phyloP scores from a whole-genome alignment of 2,113 vertebrate genomes.

The Gobius niger region DNA sequence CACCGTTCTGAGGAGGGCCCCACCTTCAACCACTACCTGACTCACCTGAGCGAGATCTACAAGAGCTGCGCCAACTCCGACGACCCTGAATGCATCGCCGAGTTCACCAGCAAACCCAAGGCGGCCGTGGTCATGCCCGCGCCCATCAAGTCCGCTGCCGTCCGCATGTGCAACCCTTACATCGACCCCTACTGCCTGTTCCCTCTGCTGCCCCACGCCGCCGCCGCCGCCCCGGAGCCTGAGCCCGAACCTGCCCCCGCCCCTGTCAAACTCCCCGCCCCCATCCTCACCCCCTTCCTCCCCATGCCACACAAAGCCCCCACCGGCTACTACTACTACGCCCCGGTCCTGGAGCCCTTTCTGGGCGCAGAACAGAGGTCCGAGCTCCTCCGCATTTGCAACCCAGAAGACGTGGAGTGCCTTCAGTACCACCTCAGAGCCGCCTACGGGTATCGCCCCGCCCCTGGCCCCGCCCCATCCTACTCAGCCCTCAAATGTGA shows the following conservation, averaged over 20 bases:
- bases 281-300: constrained; percentile 62
- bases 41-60: constrained; percentile 77
- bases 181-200: constrained; percentile 76
- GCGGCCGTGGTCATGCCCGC: constrained; percentile 72
- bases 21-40: constrained; percentile 75
- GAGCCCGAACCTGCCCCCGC: constrained; percentile 43
- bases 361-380: constrained; percentile 64
- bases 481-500: constrained; percentile 74
- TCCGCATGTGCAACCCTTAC: constrained; percentile 76
- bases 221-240: constrained; percentile 26
- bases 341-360: constrained; percentile 72
- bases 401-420: constrained; percentile 74
- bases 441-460: constrained; percentile 75
- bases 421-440: constrained; percentile 80
- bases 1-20: constrained; percentile 72
- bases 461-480: constrained; percentile 60
- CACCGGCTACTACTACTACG: constrained; percentile 67
- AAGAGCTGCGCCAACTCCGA: constrained; percentile 76
- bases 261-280: constrained; percentile 56
- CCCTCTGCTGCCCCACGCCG: constrained; percentile 36
- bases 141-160: constrained; percentile 57
- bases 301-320: constrained; percentile 61
- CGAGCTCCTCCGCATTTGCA: constrained; percentile 79
- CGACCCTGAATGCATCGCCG: constrained; percentile 78
- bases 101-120: constrained; percentile 78